phyloP scores from a whole-genome alignment of 2,888 invertebrate genomes.

The Athetis lepigone region DNA sequence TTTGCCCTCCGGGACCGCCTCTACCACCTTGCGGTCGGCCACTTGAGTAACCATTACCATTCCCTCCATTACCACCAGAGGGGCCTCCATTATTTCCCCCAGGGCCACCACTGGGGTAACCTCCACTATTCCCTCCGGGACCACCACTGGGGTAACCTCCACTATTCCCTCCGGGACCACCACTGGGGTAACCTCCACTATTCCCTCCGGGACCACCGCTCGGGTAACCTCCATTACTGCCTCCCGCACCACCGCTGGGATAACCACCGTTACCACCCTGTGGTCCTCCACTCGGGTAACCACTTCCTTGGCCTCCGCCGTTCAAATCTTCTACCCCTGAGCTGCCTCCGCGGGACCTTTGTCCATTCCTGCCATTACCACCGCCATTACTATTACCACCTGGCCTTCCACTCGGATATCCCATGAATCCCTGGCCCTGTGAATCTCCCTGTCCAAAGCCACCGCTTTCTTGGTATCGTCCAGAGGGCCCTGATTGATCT shows the following conservation, averaged over 20 bases:
- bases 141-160: no score
- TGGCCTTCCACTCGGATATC: slow-evolving; percentile 71
- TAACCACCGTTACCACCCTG: slow-evolving; percentile 52
- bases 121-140: no score
- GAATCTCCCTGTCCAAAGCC: slow-evolving; percentile 60
- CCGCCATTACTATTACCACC: slow-evolving; percentile 62
- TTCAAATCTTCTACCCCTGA: slow-evolving; percentile 41
- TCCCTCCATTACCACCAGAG: slow-evolving; percentile 20
- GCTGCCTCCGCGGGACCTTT: slow-evolving; percentile 37
- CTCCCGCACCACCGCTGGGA: slow-evolving; percentile 60
- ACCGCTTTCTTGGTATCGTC: slow-evolving; percentile 64
- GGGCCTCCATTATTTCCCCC: slow-evolving; percentile 39
- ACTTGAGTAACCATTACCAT: slow-evolving; percentile 65
- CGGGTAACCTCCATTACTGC: slow-evolving; percentile 27
- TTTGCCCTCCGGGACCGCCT: slow-evolving; percentile 60
- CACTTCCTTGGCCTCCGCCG: slow-evolving; percentile 54
- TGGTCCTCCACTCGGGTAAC: slow-evolving; percentile 51
- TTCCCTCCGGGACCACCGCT: slow-evolving; percentile 52
- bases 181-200: slow-evolving; percentile 57
- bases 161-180: slow-evolving; percentile 48
- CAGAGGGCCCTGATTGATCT: slow-evolving; percentile 50
- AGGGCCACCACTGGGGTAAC: slow-evolving; percentile 41
- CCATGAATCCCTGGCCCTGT: slow-evolving; percentile 58
- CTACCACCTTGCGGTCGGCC: slow-evolving; percentile 65
- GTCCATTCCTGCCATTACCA: slow-evolving; percentile 32